These are phyloP conservation scores for Saguinus imperator DNA, from an alignment of 2,113 vertebrate species.

Conservation along the genomic window DNA sequence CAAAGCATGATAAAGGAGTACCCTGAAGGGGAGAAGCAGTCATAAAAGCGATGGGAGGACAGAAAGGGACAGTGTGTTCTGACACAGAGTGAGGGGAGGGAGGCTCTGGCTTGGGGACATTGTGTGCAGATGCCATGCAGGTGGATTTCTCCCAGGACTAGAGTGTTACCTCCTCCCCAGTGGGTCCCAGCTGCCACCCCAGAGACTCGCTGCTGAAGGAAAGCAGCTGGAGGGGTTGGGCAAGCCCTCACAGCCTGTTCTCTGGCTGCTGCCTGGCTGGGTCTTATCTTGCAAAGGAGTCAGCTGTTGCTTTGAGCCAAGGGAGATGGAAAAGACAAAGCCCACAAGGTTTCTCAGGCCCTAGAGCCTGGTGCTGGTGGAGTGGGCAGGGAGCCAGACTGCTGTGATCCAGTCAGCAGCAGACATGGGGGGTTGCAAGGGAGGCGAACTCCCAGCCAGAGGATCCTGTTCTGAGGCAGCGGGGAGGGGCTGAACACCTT, in stretches of 20 bases:
- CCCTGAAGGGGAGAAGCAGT: not conserved
- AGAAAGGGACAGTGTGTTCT: not conserved
- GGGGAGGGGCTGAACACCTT: not conserved
- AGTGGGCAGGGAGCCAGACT: fast-evolving
- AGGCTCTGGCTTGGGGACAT: not conserved
- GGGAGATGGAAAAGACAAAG: not conserved
- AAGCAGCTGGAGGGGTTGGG: not conserved
- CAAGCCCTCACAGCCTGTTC: not conserved
- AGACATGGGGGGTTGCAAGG: not conserved
- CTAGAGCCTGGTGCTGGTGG: not conserved
- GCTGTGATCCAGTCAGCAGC: not conserved
- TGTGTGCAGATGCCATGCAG: not conserved
- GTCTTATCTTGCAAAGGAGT: not conserved
- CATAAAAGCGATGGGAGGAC: not conserved
- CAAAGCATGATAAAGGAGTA: not conserved
- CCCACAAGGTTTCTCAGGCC: not conserved
- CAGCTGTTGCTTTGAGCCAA: not conserved
- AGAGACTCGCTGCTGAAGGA: not conserved
- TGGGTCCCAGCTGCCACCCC: not conserved
- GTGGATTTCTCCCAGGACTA: not conserved
- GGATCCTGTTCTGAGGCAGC: not conserved
- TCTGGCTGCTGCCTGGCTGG: not conserved
- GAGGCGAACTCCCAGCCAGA: not conserved
- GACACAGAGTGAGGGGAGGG: not conserved
- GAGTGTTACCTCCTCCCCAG: not conserved